A percentile compares a stretch with the other conserved stretches of the same genome.
phyloP scores from a whole-genome alignment of 2,888 invertebrate genomes.

The Drosophila lacicola region DNA sequence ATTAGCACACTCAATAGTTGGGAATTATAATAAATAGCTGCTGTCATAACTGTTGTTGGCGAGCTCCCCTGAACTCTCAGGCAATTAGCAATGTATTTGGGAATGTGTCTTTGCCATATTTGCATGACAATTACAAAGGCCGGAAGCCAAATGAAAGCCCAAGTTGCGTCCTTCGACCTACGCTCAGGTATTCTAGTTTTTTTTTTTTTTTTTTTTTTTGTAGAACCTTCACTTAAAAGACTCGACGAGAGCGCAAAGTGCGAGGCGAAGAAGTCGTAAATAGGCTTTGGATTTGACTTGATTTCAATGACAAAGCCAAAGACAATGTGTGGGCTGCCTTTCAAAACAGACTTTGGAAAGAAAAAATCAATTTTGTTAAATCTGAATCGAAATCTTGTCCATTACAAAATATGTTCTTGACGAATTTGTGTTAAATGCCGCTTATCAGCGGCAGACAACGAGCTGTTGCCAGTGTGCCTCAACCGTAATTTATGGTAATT shows the following conservation, averaged over 20 bases:
- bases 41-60: conserved; percentile 14
- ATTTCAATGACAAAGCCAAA: conserved; percentile 67
- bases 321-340: conserved; percentile 68
- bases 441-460: conserved; percentile 61
- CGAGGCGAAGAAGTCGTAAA: conserved; percentile 32
- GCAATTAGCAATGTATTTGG: conserved; percentile 46
- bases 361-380: conserved; percentile 5
- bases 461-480: conserved; percentile 42
- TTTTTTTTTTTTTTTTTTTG: conserved; percentile 4
- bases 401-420: conserved; percentile 58
- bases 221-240: conserved; percentile 64
- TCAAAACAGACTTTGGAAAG: conserved; percentile 43
- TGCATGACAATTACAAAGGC: conserved; percentile 52
- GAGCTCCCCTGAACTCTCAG: conserved; percentile 41
- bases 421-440: conserved; percentile 57
- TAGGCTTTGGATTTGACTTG: conserved; percentile 42
- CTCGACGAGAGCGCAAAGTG: conserved; percentile 10
- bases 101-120: conserved; percentile 25
- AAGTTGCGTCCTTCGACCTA: conserved; percentile 62
- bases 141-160: conserved; percentile 57
- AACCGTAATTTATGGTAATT: conserved; percentile 74
- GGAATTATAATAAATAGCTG: neutral
- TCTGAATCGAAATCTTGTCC: conserved; percentile 35
- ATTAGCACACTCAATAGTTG: neutral
- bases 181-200: conserved; percentile 21